Evolutionary conservation across 2,113 vertebrate species (phyloP).

Genomic region (Ranitomeya imitator): DNA sequence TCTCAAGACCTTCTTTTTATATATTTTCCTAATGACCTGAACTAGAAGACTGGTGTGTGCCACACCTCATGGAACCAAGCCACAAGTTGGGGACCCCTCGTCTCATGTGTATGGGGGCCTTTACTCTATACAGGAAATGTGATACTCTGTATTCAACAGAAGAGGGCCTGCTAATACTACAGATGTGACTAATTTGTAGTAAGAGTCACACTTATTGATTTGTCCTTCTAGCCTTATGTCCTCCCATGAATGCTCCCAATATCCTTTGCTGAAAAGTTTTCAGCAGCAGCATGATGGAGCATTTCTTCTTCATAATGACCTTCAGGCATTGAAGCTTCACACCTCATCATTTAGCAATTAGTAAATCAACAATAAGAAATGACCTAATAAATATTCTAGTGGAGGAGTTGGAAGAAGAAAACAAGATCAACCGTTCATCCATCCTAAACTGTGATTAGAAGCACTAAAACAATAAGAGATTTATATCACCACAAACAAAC

Average conservation of each 20-base stretch:
- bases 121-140: no score
- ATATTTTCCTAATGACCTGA: no score
- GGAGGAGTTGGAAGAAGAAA: background rate
- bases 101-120: no score
- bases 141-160: no score
- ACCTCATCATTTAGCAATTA: conserved; percentile 45
- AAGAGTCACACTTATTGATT: background rate
- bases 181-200: no score
- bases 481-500: background rate
- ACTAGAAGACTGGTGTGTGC: no score
- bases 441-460: background rate
- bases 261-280: conserved; percentile 1
- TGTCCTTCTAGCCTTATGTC: background rate
- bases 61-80: no score
- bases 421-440: background rate
- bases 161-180: no score
- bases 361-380: conserved; percentile 4
- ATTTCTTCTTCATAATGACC: background rate
- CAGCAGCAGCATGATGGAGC: background rate
- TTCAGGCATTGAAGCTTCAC: background rate
- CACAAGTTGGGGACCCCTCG: no score
- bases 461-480: background rate
- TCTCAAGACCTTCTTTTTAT: no score
- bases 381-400: conserved; percentile 44
- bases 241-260: background rate